These are phyloP conservation scores for Tyrannus savana DNA, from an alignment of 2,113 vertebrate species.

Conservation along the genomic window DNA sequence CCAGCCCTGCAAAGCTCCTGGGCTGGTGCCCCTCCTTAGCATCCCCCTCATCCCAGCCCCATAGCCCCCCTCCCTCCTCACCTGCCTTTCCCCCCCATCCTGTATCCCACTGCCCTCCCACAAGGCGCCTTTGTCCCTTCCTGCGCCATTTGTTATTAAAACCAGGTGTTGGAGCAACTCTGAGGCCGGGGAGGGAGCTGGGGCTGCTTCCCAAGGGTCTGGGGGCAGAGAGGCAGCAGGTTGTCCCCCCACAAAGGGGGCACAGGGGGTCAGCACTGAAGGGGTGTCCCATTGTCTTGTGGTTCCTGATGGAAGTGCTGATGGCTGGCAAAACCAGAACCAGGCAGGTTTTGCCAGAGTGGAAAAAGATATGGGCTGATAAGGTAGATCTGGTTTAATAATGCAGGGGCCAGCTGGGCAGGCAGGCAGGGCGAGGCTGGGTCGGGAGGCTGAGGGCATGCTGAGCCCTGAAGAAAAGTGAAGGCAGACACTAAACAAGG, in stretches of 20 bases:
- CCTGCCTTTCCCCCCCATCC: neutral
- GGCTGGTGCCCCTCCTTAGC: neutral
- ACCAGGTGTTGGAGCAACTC: conserved; percentile 62
- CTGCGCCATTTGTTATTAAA: conserved; percentile 54
- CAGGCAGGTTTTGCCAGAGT: neutral
- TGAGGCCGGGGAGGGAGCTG: neutral
- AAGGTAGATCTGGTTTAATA: neutral
- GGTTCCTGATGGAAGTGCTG: neutral
- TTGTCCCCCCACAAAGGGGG: accelerated
- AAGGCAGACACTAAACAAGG: neutral
- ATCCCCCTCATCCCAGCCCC: neutral
- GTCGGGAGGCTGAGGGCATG: neutral
- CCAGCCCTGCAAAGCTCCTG: neutral
- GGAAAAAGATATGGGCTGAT: neutral
- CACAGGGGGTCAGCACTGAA: accelerated
- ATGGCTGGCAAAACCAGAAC: neutral
- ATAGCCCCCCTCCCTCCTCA: neutral
- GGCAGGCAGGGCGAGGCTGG: accelerated
- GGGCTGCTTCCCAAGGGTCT: neutral
- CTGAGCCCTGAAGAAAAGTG: neutral
- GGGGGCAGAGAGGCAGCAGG: accelerated
- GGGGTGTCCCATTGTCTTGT: neutral
- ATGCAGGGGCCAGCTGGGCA: conserved; percentile 4
- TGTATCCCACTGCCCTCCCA: neutral
- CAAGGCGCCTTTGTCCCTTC: conserved; percentile 66